Conservation (phyloP, 2,888 invertebrate genomes). For the Calameuta filiformis region DNA sequence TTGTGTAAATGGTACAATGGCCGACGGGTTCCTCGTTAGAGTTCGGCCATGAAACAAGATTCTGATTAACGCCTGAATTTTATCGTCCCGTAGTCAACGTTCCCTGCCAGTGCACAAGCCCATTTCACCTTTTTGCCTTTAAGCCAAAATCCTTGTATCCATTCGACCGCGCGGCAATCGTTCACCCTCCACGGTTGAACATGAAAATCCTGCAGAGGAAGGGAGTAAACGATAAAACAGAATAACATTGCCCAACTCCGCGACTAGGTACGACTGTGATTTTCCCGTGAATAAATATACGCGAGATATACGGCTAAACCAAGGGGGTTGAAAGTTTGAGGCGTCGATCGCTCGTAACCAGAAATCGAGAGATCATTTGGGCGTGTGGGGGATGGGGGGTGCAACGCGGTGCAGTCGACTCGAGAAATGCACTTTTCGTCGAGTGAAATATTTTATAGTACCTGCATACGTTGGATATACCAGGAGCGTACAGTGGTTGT, state of each 20-base stretch:
- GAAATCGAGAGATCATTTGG: no score
- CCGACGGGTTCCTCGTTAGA: slow-evolving; percentile 48
- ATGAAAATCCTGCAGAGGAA: not conserved
- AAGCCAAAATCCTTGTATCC: not conserved
- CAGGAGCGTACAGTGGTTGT: not conserved
- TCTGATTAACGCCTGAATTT: slow-evolving; percentile 60
- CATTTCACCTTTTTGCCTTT: not conserved
- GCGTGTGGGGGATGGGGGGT: fast-evolving
- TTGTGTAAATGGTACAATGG: slow-evolving; percentile 34
- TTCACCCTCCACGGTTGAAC: not conserved
- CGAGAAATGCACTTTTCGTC: not conserved
- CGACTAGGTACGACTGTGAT: not conserved
- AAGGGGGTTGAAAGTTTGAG: not conserved
- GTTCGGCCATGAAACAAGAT: slow-evolving; percentile 50
- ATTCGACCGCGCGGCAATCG: not conserved
- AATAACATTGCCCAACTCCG: not conserved
- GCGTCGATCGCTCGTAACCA: no score
- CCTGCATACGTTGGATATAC: not conserved
- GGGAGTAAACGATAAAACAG: not conserved
- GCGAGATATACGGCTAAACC: not conserved
- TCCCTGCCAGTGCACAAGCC: slow-evolving; percentile 16
- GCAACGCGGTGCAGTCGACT: not conserved
- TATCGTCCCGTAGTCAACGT: slow-evolving; percentile 39
- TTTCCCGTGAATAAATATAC: not conserved
- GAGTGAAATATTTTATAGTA: not conserved